Evolutionary conservation across 2,797 vertebrate species (phyloP).

Genomic region (Pangasius macronema): DNA sequence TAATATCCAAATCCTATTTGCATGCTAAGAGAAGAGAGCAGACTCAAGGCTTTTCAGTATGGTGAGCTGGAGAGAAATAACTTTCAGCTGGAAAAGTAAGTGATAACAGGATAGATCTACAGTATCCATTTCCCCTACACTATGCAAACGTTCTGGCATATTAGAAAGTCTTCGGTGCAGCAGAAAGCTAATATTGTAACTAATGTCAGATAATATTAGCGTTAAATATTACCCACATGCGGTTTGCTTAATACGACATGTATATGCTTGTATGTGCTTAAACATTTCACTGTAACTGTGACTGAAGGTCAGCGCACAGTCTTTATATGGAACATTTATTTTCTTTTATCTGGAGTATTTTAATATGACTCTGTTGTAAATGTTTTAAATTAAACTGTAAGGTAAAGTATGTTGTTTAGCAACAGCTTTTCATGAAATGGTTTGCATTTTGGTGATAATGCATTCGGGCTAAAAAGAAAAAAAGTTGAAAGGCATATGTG

Average conservation of each 20-base stretch:
- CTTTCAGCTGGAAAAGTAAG: not conserved
- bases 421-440: not conserved
- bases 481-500: not conserved
- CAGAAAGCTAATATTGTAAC: not conserved
- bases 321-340: not conserved
- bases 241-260: not conserved
- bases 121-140: not conserved
- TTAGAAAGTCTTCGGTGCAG: not conserved
- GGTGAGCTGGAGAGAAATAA: not conserved
- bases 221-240: not conserved
- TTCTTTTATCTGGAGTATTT: not conserved
- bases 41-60: not conserved
- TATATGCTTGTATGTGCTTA: not conserved
- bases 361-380: too few relatives aligned
- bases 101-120: not conserved
- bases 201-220: too few relatives aligned
- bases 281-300: not conserved
- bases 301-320: not conserved
- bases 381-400: not conserved
- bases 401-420: not conserved
- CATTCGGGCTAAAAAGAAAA: not conserved
- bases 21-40: not conserved
- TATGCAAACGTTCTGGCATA: not conserved
- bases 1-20: not conserved
- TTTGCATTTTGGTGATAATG: too few relatives aligned